Conservation (phyloP, 2,888 invertebrate genomes). For the Tetragnatha montana region DNA sequence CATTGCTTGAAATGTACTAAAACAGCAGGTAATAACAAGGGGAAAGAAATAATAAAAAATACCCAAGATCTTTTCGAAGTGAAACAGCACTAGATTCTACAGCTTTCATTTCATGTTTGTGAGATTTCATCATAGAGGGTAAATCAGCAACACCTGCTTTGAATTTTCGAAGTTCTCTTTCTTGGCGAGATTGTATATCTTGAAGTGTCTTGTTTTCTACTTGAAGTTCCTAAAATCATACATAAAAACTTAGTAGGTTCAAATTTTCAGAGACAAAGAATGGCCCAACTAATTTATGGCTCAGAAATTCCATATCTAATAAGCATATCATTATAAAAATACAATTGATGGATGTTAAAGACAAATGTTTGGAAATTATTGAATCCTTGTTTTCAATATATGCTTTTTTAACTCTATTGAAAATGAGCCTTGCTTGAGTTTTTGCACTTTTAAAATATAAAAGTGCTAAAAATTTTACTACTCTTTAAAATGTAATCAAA, state of each 20-base stretch:
- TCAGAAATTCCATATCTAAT: no score
- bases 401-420: no score
- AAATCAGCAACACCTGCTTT: constrained; percentile 53
- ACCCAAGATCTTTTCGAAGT: constrained; percentile 35
- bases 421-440: no score
- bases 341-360: no score
- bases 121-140: constrained; percentile 46
- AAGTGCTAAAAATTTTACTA: no score
- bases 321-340: no score
- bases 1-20: no score
- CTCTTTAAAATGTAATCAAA: no score
- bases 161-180: constrained; percentile 53
- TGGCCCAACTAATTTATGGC: not conserved
- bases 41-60: not conserved
- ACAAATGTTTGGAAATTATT: no score
- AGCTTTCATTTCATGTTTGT: constrained; percentile 57
- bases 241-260: not conserved
- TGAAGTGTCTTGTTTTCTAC: constrained; percentile 56
- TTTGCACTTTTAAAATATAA: no score
- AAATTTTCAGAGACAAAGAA: not conserved
- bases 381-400: no score
- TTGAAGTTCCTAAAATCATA: constrained; percentile 37
- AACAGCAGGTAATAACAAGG: no score
- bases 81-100: constrained; percentile 21
- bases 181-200: constrained; percentile 49